Conservation (phyloP, 53 echinoderm and acorn worm species). For the Zoroaster sp. region DNA sequence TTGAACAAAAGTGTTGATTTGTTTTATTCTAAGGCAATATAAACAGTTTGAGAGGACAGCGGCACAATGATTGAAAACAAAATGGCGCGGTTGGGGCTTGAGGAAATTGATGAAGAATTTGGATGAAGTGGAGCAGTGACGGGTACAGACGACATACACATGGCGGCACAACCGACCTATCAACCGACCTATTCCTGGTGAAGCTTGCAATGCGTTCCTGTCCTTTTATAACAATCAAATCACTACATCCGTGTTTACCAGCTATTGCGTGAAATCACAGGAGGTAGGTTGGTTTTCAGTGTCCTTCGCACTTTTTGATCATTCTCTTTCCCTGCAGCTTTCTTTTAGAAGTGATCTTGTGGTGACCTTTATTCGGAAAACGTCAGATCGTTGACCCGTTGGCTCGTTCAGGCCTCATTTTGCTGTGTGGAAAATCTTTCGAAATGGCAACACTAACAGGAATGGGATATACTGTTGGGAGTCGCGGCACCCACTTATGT, state of each 20-base stretch:
- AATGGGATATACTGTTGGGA: no score
- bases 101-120: neutral
- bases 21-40: no score
- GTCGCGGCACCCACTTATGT: no score
- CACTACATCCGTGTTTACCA: neutral
- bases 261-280: neutral
- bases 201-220: no score
- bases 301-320: neutral
- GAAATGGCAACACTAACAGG: no score
- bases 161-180: neutral
- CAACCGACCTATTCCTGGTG: no score
- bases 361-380: conserved; percentile 33
- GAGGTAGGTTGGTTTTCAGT: neutral
- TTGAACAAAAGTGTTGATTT: no score
- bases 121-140: neutral
- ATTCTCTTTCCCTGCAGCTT: neutral
- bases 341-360: neutral
- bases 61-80: neutral
- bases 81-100: neutral
- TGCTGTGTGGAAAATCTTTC: neutral
- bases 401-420: neutral
- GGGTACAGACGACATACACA: neutral
- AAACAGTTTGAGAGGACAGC: neutral
- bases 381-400: conserved; percentile 26
- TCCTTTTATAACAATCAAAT: neutral